Evolutionary conservation across 2,797 vertebrate species (phyloP), one percentile per base, ranked within the genome.

Genomic region (Danio tinwini): DNA sequence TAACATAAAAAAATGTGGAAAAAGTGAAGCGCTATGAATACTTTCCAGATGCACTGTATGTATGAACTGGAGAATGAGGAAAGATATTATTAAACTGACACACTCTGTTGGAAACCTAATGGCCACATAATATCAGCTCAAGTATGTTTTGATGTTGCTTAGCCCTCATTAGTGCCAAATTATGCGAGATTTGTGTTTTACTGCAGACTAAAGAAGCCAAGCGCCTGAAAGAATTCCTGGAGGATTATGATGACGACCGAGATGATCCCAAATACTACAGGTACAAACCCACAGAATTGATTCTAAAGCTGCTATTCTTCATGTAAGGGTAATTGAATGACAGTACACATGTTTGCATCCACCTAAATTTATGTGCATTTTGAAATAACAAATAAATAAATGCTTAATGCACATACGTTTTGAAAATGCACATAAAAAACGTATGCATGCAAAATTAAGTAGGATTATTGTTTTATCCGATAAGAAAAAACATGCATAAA

Each of bases 231-330:
- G 97, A 99, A 89, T 99, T 99, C 87, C 93, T 99, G 79, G 98
- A 99, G 92, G 98, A 99, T 88, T 99, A 99, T 75, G 98, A 99
- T 84, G 98, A 99, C 85, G 97, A 99, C 81, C 89, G 98, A 92
- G 98, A 99, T 87, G 98, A 99, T 88, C 97, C 96, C 40, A 99
- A 99, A 87, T 99, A 99, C 85, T 99, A 98, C 89, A 95, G 97
- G 98, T 98, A 84, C 87, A 67, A 59, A 40, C 44, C n/a, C 16
- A 16, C 6, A 47, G 7, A 49, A 52, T 19, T 53, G 1, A 40
- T 77, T 6, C 8, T 11, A 61, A 37, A 61, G 10, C 21, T 67
- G 42, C 8, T 47, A 3, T 44, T 13, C 44, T 13, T 10, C 7
- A 14, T 71, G 47, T 52, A 21, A 17, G 49, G 5, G 14, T 69